Evolutionary conservation across 2,797 vertebrate genomes (phyloP), one percentile per base, ranked within the genome.

Genomic region (Coendou prehensilis): DNA sequence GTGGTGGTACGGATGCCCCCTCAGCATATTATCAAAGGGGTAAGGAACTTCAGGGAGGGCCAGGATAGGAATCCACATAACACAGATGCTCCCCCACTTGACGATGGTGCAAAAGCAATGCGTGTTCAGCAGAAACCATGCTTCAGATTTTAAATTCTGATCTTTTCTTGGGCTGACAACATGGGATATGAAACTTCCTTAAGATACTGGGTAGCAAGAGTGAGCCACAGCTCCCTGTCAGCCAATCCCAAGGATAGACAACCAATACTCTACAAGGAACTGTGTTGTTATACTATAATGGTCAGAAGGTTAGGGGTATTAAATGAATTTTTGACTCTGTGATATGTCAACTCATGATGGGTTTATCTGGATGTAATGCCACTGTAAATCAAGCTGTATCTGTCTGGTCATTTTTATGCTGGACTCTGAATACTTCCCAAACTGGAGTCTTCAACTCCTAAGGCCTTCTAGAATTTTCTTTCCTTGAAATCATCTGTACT

Each of bases 11-110:
- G 98, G 94, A 98, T 99, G 94, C 98, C 98, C 0, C 99, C 99
- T 11, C 99, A 99, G 97, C 98, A 99, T 86, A 99, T 99, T 96
- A 99, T 99, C 98, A 99, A 98, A 90, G 99, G 99, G 98, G 99
- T 99, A 97, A 98, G 99, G 11, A 41, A 3, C 93, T 61, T 37
- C 41, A 30, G n/a, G 13, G 18, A 30, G 30, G 41, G 6, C 47
- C 10, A 15, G 4, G 0, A 5, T 50, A 57, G 56, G 56, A 57
- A 79, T 9, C 33, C 26, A 13, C 63, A 33, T n/a, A 47, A 84
- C 10, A 3, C 13, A 54, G 20, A 80, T 4, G 47, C 15, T 33
- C 56, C 22, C 64, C 6, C 3, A 33, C 78, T 64, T 50, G n/a
- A 52, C 30, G 9, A 10, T 23, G 28, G 8, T 63, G 5, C 45